These are phyloP conservation scores for Drosophila repletoides DNA, from an alignment of 1,140 invertebrate species.

Conservation along the genomic window DNA sequence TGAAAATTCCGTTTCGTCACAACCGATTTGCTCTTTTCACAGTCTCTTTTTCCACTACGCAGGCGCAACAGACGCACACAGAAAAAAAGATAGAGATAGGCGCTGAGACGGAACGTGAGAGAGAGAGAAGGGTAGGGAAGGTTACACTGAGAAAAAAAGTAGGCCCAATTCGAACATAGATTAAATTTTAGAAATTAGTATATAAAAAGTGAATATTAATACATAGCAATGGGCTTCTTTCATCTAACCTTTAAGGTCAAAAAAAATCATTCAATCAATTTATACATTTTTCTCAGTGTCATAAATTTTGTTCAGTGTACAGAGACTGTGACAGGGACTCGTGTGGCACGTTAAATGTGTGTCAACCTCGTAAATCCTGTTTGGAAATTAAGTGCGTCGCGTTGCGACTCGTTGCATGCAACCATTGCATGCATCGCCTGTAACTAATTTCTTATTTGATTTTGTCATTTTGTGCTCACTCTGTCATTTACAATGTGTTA, in stretches of 20 bases:
- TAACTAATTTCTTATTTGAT: slow-evolving; percentile 79
- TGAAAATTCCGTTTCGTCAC: slow-evolving; percentile 75
- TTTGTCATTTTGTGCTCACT: slow-evolving; percentile 74
- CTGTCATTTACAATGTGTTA: slow-evolving; percentile 73
- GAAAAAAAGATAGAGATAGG: neutral
- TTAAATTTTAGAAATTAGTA: too few species aligned
- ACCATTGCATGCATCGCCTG: slow-evolving; percentile 47
- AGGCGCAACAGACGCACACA: slow-evolving; percentile 19
- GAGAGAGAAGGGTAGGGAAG: too few species aligned
- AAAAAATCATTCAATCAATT: too few species aligned
- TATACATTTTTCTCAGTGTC: too few species aligned
- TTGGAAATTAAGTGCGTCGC: slow-evolving; percentile 66
- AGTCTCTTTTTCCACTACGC: slow-evolving; percentile 53
- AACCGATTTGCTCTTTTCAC: slow-evolving; percentile 78
- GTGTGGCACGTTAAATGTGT: slow-evolving; percentile 50
- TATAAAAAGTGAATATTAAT: too few species aligned
- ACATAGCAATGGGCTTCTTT: too few species aligned
- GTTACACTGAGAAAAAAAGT: too few species aligned
- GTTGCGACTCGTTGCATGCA: slow-evolving; percentile 39
- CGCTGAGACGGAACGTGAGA: too few species aligned
- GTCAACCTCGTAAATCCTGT: slow-evolving; percentile 78
- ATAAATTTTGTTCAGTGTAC: too few species aligned
- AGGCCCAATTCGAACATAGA: too few species aligned
- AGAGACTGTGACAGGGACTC: neutral
- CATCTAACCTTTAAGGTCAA: too few species aligned